Evolutionary conservation across 2,888 invertebrate genomes (phyloP).

Genomic region (Catocala fraxini): DNA sequence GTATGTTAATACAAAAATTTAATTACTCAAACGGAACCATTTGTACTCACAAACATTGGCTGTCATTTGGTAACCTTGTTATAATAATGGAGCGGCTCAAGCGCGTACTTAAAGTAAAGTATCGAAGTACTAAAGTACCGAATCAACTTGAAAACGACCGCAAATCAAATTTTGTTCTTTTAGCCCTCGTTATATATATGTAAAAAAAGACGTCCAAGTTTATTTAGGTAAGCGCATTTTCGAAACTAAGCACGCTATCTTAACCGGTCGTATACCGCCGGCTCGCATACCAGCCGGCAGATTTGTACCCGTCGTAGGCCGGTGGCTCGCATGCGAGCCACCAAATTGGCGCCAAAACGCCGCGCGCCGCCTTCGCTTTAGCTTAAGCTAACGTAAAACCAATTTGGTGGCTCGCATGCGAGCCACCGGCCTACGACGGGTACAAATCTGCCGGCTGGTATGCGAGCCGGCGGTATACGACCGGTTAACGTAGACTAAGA

Average conservation of each 20-base stretch:
- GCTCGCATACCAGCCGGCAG: no score
- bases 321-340: no score
- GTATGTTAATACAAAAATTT: conserved; percentile 49
- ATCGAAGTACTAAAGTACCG: conserved; percentile 30
- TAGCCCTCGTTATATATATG: conserved; percentile 17
- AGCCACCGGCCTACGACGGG: no score
- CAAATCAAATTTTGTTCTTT: conserved; percentile 36
- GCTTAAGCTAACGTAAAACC: no score
- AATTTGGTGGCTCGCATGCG: no score
- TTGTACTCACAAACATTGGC: conserved; percentile 21
- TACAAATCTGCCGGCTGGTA: no score
- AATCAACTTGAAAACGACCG: conserved; percentile 36
- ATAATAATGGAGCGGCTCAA: conserved; percentile 31
- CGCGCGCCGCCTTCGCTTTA: no score
- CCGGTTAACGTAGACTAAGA: background rate
- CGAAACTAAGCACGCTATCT: background rate
- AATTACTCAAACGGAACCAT: conserved; percentile 48
- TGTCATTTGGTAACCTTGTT: conserved; percentile 27
- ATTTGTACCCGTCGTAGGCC: no score
- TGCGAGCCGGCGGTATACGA: no score
- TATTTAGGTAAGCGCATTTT: conserved; percentile 11
- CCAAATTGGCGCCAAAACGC: no score
- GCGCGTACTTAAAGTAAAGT: conserved; percentile 29
- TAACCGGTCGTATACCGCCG: no score
- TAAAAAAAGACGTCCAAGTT: conserved; percentile 6